phyloP scores from a whole-genome alignment of 53 echinoderm and acorn worm genomes.

The Echinometra lucunter region DNA sequence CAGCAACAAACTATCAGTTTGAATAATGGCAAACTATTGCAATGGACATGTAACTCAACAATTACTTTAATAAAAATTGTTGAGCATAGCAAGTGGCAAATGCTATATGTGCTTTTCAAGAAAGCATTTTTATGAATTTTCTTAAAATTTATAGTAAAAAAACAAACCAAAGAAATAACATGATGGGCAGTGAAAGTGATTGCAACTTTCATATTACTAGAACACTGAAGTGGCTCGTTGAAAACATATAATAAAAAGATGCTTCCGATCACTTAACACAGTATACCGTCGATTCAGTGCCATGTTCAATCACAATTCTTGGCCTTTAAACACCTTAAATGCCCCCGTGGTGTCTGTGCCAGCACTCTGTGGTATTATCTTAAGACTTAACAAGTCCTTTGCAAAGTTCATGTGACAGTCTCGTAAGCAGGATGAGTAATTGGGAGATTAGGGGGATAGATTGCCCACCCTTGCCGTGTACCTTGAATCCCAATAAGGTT shows the following conservation, averaged over 20 bases:
- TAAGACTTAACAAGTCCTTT: background rate
- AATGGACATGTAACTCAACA: no score
- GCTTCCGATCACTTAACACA: background rate
- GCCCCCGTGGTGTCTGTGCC: slow-evolving; percentile 6
- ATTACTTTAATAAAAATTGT: no score
- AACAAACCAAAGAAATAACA: background rate
- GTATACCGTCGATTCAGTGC: background rate
- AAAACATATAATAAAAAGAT: background rate
- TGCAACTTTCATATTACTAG: no score
- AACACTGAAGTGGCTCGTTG: background rate
- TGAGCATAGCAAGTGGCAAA: background rate
- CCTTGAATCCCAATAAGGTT: background rate
- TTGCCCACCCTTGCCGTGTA: slow-evolving; percentile 7
- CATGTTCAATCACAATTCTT: background rate
- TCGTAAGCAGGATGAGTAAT: slow-evolving; percentile 30
- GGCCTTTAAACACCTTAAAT: slow-evolving; percentile 16
- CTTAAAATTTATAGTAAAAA: background rate
- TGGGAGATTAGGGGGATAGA: slow-evolving; percentile 8
- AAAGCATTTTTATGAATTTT: background rate
- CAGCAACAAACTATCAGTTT: no score
- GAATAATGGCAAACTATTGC: no score
- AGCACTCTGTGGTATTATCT: slow-evolving; percentile 20
- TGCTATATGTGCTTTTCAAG: background rate
- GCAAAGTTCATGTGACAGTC: slow-evolving; percentile 41
- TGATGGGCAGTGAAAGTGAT: background rate